Conservation (phyloP, 1,140 invertebrate species). For the Pseudomyrmex flavicornis region DNA sequence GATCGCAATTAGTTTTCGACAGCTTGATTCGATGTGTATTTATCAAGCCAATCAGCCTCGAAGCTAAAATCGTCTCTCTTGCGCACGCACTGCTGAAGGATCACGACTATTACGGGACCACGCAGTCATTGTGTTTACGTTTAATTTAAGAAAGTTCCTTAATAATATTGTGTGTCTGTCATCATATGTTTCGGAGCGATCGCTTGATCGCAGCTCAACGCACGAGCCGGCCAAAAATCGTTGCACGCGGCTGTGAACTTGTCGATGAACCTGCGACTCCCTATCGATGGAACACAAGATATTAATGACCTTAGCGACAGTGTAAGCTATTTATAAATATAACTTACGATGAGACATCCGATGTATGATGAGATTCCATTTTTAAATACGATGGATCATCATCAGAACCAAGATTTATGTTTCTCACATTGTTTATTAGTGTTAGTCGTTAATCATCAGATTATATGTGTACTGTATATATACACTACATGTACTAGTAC, state of each 20-base stretch:
- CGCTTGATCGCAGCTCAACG: constrained; percentile 46
- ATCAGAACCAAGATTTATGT: constrained; percentile 47
- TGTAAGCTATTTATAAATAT: constrained; percentile 11
- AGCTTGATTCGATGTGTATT: constrained; percentile 63
- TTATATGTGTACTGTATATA: background rate
- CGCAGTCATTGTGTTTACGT: constrained; percentile 41
- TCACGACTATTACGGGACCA: constrained; percentile 42
- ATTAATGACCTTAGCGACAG: constrained; percentile 49
- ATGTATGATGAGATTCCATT: constrained; percentile 29
- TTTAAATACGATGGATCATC: constrained; percentile 38
- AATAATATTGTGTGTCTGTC: constrained; percentile 65
- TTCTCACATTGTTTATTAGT: constrained; percentile 46
- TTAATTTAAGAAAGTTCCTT: constrained; percentile 73
- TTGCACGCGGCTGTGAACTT: constrained; percentile 35
- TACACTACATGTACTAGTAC: too few relatives aligned
- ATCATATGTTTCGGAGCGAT: constrained; percentile 56
- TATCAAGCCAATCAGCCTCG: constrained; percentile 69
- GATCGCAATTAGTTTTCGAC: constrained; percentile 72
- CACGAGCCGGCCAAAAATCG: constrained; percentile 9
- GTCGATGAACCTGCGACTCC: constrained; percentile 41
- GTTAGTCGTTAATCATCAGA: constrained; percentile 52
- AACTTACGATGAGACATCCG: constrained; percentile 22
- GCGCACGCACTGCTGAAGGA: constrained; percentile 53
- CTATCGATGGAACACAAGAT: constrained; percentile 36
- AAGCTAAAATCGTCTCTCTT: constrained; percentile 63